Evolutionary conservation across 2,113 vertebrate genomes (phyloP).

Genomic region (Tiliqua scincoides): DNA sequence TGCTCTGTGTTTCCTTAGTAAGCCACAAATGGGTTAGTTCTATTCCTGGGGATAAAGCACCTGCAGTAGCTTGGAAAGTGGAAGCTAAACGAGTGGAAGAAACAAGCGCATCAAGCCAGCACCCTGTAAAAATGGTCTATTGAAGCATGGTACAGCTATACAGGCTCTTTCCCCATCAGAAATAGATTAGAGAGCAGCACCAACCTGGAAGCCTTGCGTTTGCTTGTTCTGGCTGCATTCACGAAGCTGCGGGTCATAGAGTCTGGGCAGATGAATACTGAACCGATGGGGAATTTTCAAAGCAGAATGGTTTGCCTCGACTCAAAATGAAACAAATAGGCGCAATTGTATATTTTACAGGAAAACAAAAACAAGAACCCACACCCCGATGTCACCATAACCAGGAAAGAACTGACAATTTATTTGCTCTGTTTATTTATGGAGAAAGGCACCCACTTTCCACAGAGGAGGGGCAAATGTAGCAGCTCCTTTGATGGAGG

Average conservation of each 20-base stretch:
- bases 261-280: neutral
- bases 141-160: constrained; percentile 12
- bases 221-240: neutral
- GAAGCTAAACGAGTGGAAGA: constrained; percentile 29
- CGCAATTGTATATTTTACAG: neutral
- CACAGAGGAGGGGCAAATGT: neutral
- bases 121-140: neutral
- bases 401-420: neutral
- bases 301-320: neutral
- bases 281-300: neutral
- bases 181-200: neutral
- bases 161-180: constrained; percentile 15
- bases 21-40: neutral
- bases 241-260: neutral
- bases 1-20: neutral
- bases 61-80: neutral
- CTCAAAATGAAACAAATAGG: neutral
- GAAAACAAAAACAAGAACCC: neutral
- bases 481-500: neutral
- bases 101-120: constrained; percentile 28
- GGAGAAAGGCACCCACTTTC: neutral
- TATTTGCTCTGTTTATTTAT: neutral
- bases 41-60: accelerated
- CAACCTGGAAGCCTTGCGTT: accelerated
- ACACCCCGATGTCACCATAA: neutral